phyloP scores from a whole-genome alignment of 2,888 invertebrate genomes.

The Boloria euphrosyne region DNA sequence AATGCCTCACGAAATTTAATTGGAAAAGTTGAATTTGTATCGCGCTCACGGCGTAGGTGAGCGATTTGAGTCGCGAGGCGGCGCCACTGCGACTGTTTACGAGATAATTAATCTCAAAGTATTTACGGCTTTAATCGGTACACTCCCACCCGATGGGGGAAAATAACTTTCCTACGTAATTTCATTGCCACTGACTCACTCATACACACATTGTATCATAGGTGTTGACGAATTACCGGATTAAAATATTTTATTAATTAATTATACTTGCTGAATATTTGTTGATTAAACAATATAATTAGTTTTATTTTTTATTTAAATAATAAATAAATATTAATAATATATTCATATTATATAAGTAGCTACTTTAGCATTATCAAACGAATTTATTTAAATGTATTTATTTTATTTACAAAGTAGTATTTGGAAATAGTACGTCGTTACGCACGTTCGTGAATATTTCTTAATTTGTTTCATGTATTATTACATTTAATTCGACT shows the following conservation, averaged over 20 bases:
- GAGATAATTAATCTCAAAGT: constrained; percentile 83
- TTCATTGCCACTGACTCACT: constrained; percentile 54
- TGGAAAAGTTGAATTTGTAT: constrained; percentile 84
- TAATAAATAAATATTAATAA: no score
- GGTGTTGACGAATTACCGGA: background rate
- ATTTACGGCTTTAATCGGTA: constrained; percentile 83
- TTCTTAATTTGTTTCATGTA: background rate
- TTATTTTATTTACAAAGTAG: no score
- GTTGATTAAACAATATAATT: no score
- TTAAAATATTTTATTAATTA: no score
- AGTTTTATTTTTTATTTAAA: no score
- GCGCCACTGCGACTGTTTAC: constrained; percentile 76
- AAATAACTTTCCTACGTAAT: constrained; percentile 80
- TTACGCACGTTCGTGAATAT: no score
- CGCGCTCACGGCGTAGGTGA: constrained; percentile 81
- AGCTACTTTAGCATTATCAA: no score
- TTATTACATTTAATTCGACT: constrained; percentile 48
- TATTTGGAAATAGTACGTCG: no score
- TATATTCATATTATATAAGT: no score
- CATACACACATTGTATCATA: constrained; percentile 6
- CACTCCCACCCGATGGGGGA: constrained; percentile 72
- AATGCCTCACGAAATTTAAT: constrained; percentile 84
- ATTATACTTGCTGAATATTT: no score
- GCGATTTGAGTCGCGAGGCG: constrained; percentile 73
- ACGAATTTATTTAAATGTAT: no score